Evolutionary conservation across 1,140 invertebrate genomes (phyloP), one percentile per base, ranked within the genome.

Genomic region (Stegodyphus dumicola): DNA sequence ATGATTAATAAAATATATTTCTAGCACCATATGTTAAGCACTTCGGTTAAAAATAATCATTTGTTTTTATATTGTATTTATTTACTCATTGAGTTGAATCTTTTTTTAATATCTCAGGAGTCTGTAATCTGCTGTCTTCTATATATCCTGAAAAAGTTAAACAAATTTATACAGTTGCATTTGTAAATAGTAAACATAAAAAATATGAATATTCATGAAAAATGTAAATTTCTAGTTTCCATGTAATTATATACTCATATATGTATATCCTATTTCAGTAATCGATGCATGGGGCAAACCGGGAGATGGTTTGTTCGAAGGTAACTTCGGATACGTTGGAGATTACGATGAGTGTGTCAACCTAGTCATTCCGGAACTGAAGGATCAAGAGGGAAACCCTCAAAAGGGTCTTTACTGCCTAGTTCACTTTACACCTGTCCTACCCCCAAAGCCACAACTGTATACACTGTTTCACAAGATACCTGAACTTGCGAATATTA

Each of bases 221-320:
- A 33, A 33, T 33, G 33, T 33, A 33, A 33, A 33, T 1, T 33
- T 33, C 1, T 33, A 33, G 33, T 3, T 33, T 3, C 33, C 33
- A 33, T 33, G 33, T 33, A 33, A 33, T 33, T 33, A 33, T 60
- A 60, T 60, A 60, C 5, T 1, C 15, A 60, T 60, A 10, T 60
- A 15, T 60, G 17, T 81, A 7, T 69, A 7, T 70, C 6, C 65
- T 53, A 13, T 86, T 85, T 0, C 75, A 89, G 88, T 89, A 76
- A 15, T 88, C 2, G 88, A 89, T 53, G 87, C 88, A 0, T 89
- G 84, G 76, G 88, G 88, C 6, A 89, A 89, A 69, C 88, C 88
- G 1, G 77, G 81, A n/a, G 87, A 76, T 52, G 88, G 88, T n/a
- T 64, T 89, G 64, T 85, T 88, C 51, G 85, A 87, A 64, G 88